Percentiles rank a stretch among this genome's conserved stretches.
phyloP scores from a whole-genome alignment of 2,113 vertebrate genomes.

The Semnornis frantzii region DNA sequence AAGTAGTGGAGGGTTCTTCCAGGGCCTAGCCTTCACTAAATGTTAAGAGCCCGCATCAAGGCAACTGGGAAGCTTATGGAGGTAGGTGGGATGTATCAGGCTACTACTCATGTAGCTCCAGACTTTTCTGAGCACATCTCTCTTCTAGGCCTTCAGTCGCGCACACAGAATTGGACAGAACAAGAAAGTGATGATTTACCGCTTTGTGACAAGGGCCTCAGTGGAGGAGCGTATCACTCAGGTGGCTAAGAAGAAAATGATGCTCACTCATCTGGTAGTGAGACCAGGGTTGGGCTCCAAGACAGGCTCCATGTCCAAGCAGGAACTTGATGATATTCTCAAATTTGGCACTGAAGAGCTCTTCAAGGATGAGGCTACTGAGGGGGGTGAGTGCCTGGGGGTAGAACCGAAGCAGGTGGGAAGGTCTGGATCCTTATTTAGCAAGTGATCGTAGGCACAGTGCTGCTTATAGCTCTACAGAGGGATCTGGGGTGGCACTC shows the following conservation, averaged over 20 bases:
- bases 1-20: neutral
- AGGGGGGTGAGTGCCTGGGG: slow-evolving; percentile 77
- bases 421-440: neutral
- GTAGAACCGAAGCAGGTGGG: neutral
- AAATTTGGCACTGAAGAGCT: slow-evolving; percentile 98
- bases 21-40: neutral
- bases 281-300: slow-evolving; percentile 95
- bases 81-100: neutral
- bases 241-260: slow-evolving; percentile 99
- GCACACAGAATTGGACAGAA: slow-evolving; percentile 98
- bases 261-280: slow-evolving; percentile 97
- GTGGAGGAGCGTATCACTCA: slow-evolving; percentile 98
- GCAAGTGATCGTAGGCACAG: neutral
- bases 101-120: neutral
- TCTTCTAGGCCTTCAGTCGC: slow-evolving; percentile 92
- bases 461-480: neutral
- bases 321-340: slow-evolving; percentile 97
- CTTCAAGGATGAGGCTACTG: slow-evolving; percentile 92
- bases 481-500: neutral
- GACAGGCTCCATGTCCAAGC: slow-evolving; percentile 98
- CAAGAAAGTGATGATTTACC: slow-evolving; percentile 99
- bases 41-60: neutral
- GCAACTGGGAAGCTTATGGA: neutral
- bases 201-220: slow-evolving; percentile 97
- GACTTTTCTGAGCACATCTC: neutral